These are phyloP conservation scores for Sanderia malayensis DNA, from an alignment of 30 jellyfish, hydroid and myxozoan species.

Conservation along the genomic window DNA sequence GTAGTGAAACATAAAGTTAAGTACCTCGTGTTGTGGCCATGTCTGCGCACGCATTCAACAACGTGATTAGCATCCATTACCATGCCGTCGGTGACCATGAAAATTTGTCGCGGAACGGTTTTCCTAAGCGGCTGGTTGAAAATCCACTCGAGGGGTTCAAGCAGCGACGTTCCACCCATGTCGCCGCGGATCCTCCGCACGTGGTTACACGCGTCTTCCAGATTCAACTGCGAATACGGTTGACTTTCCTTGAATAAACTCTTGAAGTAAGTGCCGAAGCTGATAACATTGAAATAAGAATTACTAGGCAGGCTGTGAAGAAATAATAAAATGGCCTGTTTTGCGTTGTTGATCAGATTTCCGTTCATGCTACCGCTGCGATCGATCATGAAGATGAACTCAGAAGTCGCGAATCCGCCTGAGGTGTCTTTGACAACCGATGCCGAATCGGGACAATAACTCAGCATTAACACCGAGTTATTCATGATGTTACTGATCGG, in stretches of 20 bases:
- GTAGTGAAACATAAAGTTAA: no score
- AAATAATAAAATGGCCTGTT: conserved; percentile 66
- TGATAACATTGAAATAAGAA: conserved; percentile 71
- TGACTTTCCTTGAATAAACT: conserved; percentile 76
- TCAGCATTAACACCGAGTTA: conserved; percentile 88
- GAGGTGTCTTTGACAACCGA: conserved; percentile 42
- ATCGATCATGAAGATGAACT: conserved; percentile 83
- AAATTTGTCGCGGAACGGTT: conserved; percentile 78
- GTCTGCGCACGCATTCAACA: conserved; percentile 61
- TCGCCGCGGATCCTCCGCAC: conserved; percentile 77
- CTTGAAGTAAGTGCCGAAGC: conserved; percentile 63
- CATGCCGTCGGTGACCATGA: conserved; percentile 84
- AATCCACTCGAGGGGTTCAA: conserved; percentile 88
- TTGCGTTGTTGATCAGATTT: conserved; percentile 49
- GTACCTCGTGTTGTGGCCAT: conserved; percentile 79
- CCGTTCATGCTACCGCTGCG: conserved; percentile 86
- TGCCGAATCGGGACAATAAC: conserved; percentile 81
- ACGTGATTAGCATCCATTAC: conserved; percentile 40
- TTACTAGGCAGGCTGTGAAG: conserved; percentile 80
- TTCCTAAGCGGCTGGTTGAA: conserved; percentile 51
- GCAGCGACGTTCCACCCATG: conserved; percentile 83
- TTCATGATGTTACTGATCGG: conserved; percentile 84
- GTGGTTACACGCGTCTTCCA: conserved; percentile 69
- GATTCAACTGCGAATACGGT: conserved; percentile 57
- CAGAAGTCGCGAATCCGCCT: conserved; percentile 32